Conservation (phyloP, 2,797 vertebrate genomes). For the Coregonus sp. region DNA sequence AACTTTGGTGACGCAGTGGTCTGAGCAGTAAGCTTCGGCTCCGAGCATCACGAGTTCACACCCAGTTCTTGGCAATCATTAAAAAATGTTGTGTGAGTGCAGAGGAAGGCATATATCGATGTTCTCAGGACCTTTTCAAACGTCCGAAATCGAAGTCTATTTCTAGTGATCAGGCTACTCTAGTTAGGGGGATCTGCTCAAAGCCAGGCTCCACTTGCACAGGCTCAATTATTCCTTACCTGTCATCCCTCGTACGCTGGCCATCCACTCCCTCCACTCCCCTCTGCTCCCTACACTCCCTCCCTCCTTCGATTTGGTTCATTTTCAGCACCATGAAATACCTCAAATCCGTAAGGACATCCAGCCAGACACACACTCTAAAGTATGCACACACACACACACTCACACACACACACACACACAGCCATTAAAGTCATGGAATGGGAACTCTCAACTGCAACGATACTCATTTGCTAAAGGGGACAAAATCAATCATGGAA, state of each 20-base stretch:
- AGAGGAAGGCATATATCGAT: no score
- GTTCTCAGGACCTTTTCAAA: no score
- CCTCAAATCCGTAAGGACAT: background rate
- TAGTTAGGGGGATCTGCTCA: conserved; percentile 14
- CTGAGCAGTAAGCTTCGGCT: no score
- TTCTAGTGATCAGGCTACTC: no score
- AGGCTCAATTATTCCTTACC: conserved; percentile 44
- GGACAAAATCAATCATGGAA: no score
- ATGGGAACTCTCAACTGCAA: no score
- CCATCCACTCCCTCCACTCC: conserved; percentile 13
- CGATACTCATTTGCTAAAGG: no score
- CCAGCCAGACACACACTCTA: background rate
- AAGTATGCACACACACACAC: background rate
- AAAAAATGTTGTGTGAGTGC: no score
- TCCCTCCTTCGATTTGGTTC: background rate
- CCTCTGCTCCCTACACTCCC: background rate
- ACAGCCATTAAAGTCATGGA: background rate
- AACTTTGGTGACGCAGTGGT: no score
- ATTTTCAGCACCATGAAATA: background rate
- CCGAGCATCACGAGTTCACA: no score
- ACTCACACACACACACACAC: background rate
- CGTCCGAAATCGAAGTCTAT: no score
- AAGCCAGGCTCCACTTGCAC: background rate
- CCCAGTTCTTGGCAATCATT: no score
- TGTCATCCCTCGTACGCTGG: conserved; percentile 32